These are phyloP conservation scores for Streptopelia turtur DNA, from an alignment of 2,797 vertebrate species.

Conservation along the genomic window DNA sequence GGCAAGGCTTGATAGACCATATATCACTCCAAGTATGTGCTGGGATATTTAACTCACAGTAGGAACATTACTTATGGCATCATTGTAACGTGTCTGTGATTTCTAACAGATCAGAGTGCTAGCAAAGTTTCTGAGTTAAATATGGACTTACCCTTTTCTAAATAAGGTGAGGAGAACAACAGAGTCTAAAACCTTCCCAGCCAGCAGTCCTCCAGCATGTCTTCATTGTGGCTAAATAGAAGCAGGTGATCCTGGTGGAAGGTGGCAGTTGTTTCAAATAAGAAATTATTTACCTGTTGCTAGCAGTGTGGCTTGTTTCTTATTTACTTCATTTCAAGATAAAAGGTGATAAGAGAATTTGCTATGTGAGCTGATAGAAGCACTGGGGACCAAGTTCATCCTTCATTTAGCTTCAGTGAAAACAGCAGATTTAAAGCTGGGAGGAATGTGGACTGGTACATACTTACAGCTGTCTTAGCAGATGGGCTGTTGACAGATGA, in stretches of 20 bases:
- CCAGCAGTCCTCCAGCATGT: background rate
- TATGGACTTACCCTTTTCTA: background rate
- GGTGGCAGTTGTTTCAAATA: background rate
- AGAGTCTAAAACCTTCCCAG: background rate
- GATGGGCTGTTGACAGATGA: constrained; percentile 56
- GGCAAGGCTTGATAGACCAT: background rate
- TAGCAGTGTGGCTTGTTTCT: background rate
- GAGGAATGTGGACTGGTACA: background rate
- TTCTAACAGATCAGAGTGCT: background rate
- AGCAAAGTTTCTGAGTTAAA: background rate
- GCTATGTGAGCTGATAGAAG: background rate
- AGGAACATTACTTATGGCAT: background rate
- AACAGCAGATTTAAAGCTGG: constrained; percentile 42
- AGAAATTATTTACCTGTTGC: background rate
- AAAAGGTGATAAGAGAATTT: constrained; percentile 6
- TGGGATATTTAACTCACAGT: background rate
- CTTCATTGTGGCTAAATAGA: background rate
- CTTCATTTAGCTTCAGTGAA: constrained; percentile 13
- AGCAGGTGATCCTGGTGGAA: background rate
- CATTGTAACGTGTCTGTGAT: background rate
- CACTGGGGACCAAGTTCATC: background rate
- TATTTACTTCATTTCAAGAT: background rate
- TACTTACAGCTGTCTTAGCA: constrained; percentile 60
- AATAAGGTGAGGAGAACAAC: background rate
- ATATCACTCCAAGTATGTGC: rapidly evolving